Percentiles rank a stretch among this genome's conserved stretches.
Evolutionary conservation across 2,113 vertebrate genomes (phyloP).

Genomic region (Scytalopus superciliaris): DNA sequence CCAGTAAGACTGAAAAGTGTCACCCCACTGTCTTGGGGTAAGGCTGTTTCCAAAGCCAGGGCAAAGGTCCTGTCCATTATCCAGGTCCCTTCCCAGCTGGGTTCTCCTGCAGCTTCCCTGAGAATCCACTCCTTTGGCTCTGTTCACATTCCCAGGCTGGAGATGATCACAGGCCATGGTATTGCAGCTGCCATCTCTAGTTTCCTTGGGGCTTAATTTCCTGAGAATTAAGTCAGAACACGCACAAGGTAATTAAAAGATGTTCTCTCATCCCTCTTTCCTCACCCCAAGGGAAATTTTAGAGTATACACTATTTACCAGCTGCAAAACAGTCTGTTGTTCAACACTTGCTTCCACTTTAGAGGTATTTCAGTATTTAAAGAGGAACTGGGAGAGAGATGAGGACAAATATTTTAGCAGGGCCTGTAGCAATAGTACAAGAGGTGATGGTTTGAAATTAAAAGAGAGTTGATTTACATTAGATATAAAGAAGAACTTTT

Average conservation of each 20-base stretch:
- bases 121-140: background rate
- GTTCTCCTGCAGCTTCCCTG: background rate
- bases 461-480: background rate
- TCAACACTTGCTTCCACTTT: background rate
- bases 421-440: background rate
- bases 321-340: background rate
- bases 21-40: background rate
- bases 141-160: background rate
- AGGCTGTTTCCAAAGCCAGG: background rate
- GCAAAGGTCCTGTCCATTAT: no score
- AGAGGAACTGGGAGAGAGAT: background rate
- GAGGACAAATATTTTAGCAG: background rate
- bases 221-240: background rate
- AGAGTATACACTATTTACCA: background rate
- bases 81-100: rapidly evolving
- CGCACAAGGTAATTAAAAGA: background rate
- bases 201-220: background rate
- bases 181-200: background rate
- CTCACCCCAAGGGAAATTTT: background rate
- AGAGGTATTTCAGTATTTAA: background rate
- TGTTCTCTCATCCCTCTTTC: background rate
- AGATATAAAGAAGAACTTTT: background rate
- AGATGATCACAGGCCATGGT: background rate
- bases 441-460: background rate
- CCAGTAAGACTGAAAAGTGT: background rate